These are phyloP conservation scores for Sebastes taczanowskii DNA, from an alignment of 2,797 vertebrate genomes.

Conservation along the genomic window DNA sequence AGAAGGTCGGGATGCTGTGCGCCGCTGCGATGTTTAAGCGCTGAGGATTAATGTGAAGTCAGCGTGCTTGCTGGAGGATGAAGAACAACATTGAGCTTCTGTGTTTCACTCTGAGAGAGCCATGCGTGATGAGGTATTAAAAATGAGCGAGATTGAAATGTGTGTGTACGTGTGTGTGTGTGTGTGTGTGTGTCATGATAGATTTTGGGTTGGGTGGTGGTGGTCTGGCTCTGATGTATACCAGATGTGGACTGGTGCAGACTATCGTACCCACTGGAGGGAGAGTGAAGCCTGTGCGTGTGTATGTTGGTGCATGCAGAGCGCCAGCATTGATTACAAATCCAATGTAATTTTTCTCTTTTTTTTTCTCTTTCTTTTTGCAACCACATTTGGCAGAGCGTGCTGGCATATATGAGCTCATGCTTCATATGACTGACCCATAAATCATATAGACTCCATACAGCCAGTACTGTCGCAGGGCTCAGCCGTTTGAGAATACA, in stretches of 20 bases:
- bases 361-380: neutral
- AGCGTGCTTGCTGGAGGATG: constrained; percentile 40
- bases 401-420: constrained; percentile 66
- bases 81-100: constrained; percentile 65
- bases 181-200: constrained; percentile 38
- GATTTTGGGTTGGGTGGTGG: constrained; percentile 62
- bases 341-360: constrained; percentile 69
- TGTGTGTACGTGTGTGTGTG: constrained; percentile 18
- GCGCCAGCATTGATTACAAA: constrained; percentile 71
- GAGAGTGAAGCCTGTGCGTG: constrained; percentile 43
- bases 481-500: constrained; percentile 19
- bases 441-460: constrained; percentile 62
- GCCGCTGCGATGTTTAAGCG: neutral
- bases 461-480: constrained; percentile 39
- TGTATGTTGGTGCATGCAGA: constrained; percentile 36
- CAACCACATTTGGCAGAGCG: constrained; percentile 67
- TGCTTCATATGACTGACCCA: constrained; percentile 57
- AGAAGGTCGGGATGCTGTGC: constrained; percentile 8
- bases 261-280: constrained; percentile 65
- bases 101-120: constrained; percentile 46
- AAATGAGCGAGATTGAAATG: constrained; percentile 49
- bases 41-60: constrained; percentile 37
- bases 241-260: constrained; percentile 80
- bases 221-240: constrained; percentile 75
- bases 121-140: constrained; percentile 58